Conservation (phyloP, 2,797 vertebrate species). For the Oreochromis grahami region DNA sequence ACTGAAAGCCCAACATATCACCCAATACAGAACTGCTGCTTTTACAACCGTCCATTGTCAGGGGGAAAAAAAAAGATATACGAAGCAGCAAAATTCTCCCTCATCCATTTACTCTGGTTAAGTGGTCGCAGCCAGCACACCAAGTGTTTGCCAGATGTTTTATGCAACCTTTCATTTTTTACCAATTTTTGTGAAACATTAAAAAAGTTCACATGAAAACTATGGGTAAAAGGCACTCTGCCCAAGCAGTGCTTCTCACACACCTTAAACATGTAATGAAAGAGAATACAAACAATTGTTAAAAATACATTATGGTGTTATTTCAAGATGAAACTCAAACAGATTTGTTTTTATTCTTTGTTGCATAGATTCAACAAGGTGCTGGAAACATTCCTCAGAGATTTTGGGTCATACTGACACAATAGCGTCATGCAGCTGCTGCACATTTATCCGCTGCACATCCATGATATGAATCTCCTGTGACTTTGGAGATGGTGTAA, state of each 20-base stretch:
- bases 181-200: slow-evolving; percentile 34
- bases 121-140: slow-evolving; percentile 33
- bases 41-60: slow-evolving; percentile 29
- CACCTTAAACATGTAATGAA: not conserved
- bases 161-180: slow-evolving; percentile 44
- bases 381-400: not conserved
- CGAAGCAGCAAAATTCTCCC: not conserved
- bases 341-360: not conserved
- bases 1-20: slow-evolving; percentile 28
- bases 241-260: not conserved
- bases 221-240: not conserved
- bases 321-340: not conserved
- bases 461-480: not conserved
- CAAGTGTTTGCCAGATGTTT: slow-evolving; percentile 57
- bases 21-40: slow-evolving; percentile 26
- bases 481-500: not conserved
- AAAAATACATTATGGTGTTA: not conserved
- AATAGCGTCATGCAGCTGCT: not conserved
- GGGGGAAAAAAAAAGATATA: slow-evolving; percentile 13
- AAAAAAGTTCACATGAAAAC: slow-evolving; percentile 14
- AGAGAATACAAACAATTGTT: not conserved
- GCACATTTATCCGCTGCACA: not conserved
- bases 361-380: not conserved
- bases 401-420: not conserved
- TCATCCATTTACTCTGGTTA: slow-evolving; percentile 16